Base-by-base conservation (phyloP, 2,113 vertebrate genomes). In the Eira barbara region DNA sequence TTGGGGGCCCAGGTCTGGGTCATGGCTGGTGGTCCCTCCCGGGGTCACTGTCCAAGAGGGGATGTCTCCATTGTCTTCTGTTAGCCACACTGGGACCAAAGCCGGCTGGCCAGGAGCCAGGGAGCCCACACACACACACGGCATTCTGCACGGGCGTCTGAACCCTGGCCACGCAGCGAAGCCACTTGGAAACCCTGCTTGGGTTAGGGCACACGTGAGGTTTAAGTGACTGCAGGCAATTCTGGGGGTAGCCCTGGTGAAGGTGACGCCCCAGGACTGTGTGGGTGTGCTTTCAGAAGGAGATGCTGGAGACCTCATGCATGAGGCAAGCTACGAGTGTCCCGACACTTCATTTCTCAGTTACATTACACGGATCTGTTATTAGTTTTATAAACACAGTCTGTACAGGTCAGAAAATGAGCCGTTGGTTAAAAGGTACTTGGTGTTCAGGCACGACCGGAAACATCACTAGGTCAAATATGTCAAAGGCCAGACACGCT, bases 131-230 rank as follows among this genome's bases (percentile, higher is more conserved):
- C 7, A 23, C 7, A 20, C 34, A 15, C 5, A 9, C 15, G 3
- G 7, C 27, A 4, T 20, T 42, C 27, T 0, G 42, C 1, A 13
- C 1, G 2, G 17, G 23, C 42, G 0, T 42, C 65, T 36, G 67
- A 29, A n/a, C 42, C 21, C 42, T 25, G 17, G 36, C 11, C 29
- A 15, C 29, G 7, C 0, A 13, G 15, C 18, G 1, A 34, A 80
- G 27, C 36, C 2, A 3, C 9, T 17, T 23, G 8, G 55, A 45
- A 4, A 61, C n/a, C 55, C 61, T 11, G 67, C 4, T 3, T 34
- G 0, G 6, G 31, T 17, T 20, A 42, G 27, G 42, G 34, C 12
- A 7, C 10, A 1, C 1, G 14, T 23, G 6, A 25, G 6, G 29
- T 47, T 34, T 29, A 45, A 65, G 3, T 65, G 52, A 20, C 5